phyloP scores from a whole-genome alignment of 2,888 invertebrate species.

The Zaprionus lineosus region DNA sequence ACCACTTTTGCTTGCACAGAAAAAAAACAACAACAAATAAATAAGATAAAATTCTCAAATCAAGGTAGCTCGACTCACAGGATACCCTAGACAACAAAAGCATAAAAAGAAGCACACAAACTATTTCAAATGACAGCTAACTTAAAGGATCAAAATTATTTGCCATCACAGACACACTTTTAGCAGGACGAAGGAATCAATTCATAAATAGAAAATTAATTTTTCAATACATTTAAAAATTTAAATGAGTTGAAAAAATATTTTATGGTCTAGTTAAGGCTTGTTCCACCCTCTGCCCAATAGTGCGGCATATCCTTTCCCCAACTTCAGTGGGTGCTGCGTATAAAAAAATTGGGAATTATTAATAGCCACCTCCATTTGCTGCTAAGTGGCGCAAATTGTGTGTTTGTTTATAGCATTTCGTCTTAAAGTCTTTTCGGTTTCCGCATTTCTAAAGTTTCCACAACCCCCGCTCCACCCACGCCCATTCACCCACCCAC shows the following conservation, averaged over 20 bases:
- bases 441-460: constrained; percentile 21
- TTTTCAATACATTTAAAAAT: no score
- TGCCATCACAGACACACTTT: no score
- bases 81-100: constrained; percentile 1
- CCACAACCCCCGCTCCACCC: background rate
- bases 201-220: background rate
- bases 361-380: constrained; percentile 78
- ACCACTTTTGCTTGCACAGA: constrained; percentile 47
- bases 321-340: no score
- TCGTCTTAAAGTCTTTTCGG: constrained; percentile 47
- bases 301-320: no score
- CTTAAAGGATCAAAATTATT: no score
- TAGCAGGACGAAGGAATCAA: background rate
- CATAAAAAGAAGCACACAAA: no score
- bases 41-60: no score
- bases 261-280: no score
- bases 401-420: constrained; percentile 80
- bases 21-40: constrained; percentile 40
- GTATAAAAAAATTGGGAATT: constrained; percentile 61
- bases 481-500: background rate
- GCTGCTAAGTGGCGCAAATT: constrained; percentile 79
- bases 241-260: no score
- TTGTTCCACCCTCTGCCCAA: no score
- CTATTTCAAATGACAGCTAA: no score
- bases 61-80: no score